These are phyloP conservation scores for Athene noctua DNA, from an alignment of 2,113 vertebrate species.

Conservation along the genomic window DNA sequence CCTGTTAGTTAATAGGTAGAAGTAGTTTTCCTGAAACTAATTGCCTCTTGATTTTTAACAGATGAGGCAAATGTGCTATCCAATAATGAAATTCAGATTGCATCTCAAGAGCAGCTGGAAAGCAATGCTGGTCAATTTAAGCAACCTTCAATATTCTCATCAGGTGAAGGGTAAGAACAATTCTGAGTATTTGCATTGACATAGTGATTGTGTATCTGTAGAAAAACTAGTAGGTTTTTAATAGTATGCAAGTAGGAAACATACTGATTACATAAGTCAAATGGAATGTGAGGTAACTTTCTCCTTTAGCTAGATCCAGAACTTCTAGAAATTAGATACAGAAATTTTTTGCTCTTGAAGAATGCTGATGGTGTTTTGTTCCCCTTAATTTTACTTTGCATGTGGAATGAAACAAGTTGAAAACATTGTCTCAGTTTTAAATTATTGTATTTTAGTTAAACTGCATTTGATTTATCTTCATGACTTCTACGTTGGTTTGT, in stretches of 20 bases:
- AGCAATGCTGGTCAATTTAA: neutral
- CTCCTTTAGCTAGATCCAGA: neutral
- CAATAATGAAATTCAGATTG: neutral
- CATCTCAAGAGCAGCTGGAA: conserved; percentile 16
- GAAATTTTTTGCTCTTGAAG: neutral
- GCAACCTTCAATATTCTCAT: neutral
- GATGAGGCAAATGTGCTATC: conserved; percentile 27
- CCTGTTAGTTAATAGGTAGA: neutral
- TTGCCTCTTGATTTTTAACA: conserved; percentile 52
- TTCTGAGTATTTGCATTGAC: neutral
- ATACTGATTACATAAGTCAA: neutral
- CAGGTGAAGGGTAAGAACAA: conserved; percentile 59
- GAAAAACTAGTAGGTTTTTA: neutral
- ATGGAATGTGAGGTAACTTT: neutral
- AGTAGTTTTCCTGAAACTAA: neutral
- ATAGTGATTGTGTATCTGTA: neutral
- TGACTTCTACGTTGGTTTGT: neutral
- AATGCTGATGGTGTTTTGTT: neutral
- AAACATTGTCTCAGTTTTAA: neutral
- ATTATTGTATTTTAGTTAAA: neutral
- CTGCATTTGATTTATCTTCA: neutral
- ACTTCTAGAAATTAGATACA: neutral
- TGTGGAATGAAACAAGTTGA: neutral
- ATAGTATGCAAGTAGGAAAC: neutral
- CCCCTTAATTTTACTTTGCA: neutral